Conservation (phyloP, 2,797 vertebrate species). For the Gouania willdenowi region DNA sequence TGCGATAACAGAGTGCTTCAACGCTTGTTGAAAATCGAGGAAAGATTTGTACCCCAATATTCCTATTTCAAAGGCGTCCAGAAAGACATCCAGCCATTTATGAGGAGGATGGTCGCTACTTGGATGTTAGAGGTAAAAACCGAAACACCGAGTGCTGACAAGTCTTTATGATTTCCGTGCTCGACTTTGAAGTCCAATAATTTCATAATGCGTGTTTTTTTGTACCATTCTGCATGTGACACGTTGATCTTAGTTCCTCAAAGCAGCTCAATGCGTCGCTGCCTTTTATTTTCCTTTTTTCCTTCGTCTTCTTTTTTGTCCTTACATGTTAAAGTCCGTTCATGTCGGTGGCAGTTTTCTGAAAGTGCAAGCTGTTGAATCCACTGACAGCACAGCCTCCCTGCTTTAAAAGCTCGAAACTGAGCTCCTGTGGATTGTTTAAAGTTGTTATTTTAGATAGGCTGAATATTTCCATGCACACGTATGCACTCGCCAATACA, state of each 20-base stretch:
- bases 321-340: slow-evolving; percentile 40
- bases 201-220: slow-evolving; percentile 34
- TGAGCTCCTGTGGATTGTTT: slow-evolving; percentile 34
- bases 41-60: slow-evolving; percentile 87
- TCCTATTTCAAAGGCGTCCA: slow-evolving; percentile 92
- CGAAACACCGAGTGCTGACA: slow-evolving; percentile 40
- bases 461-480: slow-evolving; percentile 83
- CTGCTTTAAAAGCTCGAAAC: too few relatives aligned
- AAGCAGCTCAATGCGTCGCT: slow-evolving; percentile 21
- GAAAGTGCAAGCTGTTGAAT: slow-evolving; percentile 14
- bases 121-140: slow-evolving; percentile 97
- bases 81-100: slow-evolving; percentile 92
- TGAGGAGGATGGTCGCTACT: slow-evolving; percentile 93
- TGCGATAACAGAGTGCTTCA: slow-evolving; percentile 88
- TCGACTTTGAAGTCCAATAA: slow-evolving; percentile 42
- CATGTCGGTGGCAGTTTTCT: slow-evolving; percentile 9
- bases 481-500: slow-evolving; percentile 83
- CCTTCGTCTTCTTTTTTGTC: slow-evolving; percentile 5
- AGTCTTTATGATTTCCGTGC: slow-evolving; percentile 57
- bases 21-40: slow-evolving; percentile 88
- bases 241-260: slow-evolving; percentile 14
- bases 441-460: slow-evolving; percentile 66
- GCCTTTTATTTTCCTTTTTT: slow-evolving; percentile 40
- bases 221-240: slow-evolving; percentile 11
- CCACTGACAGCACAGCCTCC: too few relatives aligned